phyloP scores from a whole-genome alignment of 2,113 vertebrate species.

The Anoplopoma fimbria region DNA sequence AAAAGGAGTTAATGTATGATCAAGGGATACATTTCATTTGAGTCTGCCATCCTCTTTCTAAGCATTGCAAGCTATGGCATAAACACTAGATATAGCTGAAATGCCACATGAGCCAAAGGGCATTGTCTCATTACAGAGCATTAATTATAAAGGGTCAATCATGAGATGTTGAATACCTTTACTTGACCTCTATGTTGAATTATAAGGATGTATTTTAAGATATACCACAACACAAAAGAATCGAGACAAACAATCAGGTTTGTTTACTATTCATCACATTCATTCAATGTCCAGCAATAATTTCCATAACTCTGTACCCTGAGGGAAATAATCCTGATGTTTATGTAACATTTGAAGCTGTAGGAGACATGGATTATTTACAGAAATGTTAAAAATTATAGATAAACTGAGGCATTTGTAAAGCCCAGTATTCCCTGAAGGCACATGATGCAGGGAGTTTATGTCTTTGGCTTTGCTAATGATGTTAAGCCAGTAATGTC shows the following conservation, averaged over 20 bases:
- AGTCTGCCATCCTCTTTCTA: not conserved
- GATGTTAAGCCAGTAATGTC: conserved; percentile 55
- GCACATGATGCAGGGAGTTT: conserved; percentile 38
- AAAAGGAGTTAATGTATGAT: not conserved
- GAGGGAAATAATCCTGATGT: not conserved
- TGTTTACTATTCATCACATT: conserved; percentile 3
- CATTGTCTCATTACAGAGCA: conserved; percentile 7
- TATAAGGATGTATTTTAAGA: not conserved
- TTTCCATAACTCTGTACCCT: not conserved
- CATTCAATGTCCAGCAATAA: conserved; percentile 4
- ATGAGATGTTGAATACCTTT: conserved; percentile 3
- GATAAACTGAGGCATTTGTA: conserved; percentile 54
- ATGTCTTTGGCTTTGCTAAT: conserved; percentile 69
- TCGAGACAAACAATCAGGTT: not conserved
- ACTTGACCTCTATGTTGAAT: not conserved
- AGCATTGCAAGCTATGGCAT: not conserved
- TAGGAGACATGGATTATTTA: conserved; percentile 40
- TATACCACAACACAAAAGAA: not conserved
- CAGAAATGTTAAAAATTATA: conserved; percentile 42
- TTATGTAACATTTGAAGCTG: conserved; percentile 47
- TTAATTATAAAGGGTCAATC: conserved; percentile 24
- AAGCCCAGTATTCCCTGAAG: conserved; percentile 40
- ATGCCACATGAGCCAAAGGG: not conserved
- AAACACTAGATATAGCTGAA: conserved; percentile 26
- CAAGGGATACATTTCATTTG: conserved; percentile 6